Evolutionary conservation across 2,888 invertebrate species (phyloP), one percentile per base, ranked within the genome.

Genomic region (Endomychus coccineus): DNA sequence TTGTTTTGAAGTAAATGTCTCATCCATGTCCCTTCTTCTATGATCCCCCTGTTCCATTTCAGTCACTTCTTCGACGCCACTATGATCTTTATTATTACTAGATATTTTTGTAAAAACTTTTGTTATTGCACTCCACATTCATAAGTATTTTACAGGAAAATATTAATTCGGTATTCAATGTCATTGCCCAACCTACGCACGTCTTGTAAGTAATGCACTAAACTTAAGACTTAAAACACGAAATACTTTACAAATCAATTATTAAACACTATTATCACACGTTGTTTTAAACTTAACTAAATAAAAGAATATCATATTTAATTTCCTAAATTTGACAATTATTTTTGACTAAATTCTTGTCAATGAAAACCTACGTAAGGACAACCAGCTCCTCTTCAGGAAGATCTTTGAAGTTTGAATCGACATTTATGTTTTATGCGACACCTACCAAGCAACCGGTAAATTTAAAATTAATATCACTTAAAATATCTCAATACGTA

Each of bases 1-100:
- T 76, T 77, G 77, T 73, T 74, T 75, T 50, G 76, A 74, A 59
- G 74, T 74, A 68, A 75, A 71, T 58, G 70, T 70, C 64, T 77
- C 77, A 68, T 77, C 76, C 74, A 74, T 73, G 67, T 76, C 77
- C 64, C 66, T 66, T 62, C 70, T 67, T 66, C 68, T 66, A 34
- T 49, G 44, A 45, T 60, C 58, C 41, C 54, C 55, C 46, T 58
- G 61, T 56, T 63, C 62, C 62, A 61, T 61, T 42, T 46, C 51
- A 45, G 51, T 43, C 46, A 45, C 34, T 31, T 50, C 46, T 42
- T 52, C 55, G 39, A 40, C 49, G 49, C 52, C 55, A 49, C 51
- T 50, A 46, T 50, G 48, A 41, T 41, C 54, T 45, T 53, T 52
- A 47, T 44, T 54, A 46, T 49, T 54, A 54, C 51, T 52, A 56